Evolutionary conservation across 2,797 vertebrate genomes (phyloP).

Genomic region (Alectoris magna): DNA sequence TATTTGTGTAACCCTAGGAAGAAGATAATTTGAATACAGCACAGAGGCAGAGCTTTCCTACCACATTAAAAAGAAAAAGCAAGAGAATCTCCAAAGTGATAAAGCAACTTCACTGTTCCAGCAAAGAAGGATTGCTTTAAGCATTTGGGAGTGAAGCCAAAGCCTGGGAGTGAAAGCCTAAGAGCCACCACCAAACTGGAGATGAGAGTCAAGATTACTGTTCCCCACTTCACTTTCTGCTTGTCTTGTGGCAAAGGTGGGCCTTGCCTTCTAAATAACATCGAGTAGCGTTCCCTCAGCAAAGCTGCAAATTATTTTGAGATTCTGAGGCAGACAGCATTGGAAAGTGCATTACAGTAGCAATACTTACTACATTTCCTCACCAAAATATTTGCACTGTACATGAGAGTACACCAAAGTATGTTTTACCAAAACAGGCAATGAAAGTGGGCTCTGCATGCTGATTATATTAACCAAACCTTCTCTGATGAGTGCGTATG

Average conservation of each 20-base stretch:
- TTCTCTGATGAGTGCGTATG: accelerated
- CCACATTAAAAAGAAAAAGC: background rate
- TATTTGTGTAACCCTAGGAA: background rate
- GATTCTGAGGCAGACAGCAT: background rate
- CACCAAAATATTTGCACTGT: background rate
- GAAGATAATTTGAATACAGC: background rate
- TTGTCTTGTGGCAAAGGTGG: background rate
- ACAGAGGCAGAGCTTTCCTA: background rate
- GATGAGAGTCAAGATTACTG: background rate
- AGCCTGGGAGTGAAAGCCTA: background rate
- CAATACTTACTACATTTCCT: background rate
- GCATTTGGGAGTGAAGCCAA: background rate
- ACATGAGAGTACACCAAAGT: background rate
- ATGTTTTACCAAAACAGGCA: background rate
- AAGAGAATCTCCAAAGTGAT: background rate
- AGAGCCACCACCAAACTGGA: background rate
- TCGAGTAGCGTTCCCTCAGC: background rate
- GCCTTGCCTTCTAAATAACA: background rate
- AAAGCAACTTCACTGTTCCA: background rate
- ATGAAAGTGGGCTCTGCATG: background rate
- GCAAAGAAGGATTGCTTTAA: background rate
- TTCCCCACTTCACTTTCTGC: background rate
- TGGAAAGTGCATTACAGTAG: background rate
- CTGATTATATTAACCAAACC: background rate
- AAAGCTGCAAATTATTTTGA: background rate